Base-by-base conservation (phyloP, 2,888 invertebrate genomes). In the Lycia hirtaria region DNA sequence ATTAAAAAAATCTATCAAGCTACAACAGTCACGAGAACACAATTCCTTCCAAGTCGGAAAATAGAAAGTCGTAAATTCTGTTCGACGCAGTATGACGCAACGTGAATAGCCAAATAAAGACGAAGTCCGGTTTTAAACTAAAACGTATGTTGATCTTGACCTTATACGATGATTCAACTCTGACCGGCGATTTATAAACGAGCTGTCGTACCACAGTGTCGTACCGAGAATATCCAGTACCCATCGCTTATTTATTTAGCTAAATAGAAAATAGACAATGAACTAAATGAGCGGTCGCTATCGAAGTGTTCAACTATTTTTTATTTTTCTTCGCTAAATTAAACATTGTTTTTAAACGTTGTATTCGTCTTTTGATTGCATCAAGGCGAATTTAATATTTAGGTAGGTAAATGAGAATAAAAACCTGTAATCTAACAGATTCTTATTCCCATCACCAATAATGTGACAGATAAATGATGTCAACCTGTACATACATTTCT, bases 101-200 rank as follows among this genome's bases (percentile, higher is more conserved):
- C 47, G 17, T 41, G 51, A 32, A 56, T 14, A 35, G 24, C n/a
- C 37, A 15, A 28, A 9, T 50, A 35, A 41, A 32, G 26, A 1
- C 24, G 14, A 37, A 20, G 44, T 59, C 49, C 53, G 40, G 50
- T 30, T 50, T 32, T 15, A 14, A 33, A 52, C 48, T 32, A 41
- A 56, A 37, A 47, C 12, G 10, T 22, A 44, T 15, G 52, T 56
- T 43, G 26, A 44, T 24, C 49, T 38, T 50, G 50, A 50, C 55
- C 50, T 55, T 51, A 44, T 19, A 4, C 24, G 62, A 64, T 75
- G 72, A 73, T 17, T 72, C 70, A 74, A 53, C 32, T 47, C 28
- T 61, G 40, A 56, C 62, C 38, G 12, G 56, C 44, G 38, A 62
- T 67, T 57, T 62, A 56, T 60, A n/a, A n/a, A n/a, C n/a, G n/a